Base-by-base conservation (phyloP, 2,113 vertebrate species). In the Cricetomys ansorgei region DNA sequence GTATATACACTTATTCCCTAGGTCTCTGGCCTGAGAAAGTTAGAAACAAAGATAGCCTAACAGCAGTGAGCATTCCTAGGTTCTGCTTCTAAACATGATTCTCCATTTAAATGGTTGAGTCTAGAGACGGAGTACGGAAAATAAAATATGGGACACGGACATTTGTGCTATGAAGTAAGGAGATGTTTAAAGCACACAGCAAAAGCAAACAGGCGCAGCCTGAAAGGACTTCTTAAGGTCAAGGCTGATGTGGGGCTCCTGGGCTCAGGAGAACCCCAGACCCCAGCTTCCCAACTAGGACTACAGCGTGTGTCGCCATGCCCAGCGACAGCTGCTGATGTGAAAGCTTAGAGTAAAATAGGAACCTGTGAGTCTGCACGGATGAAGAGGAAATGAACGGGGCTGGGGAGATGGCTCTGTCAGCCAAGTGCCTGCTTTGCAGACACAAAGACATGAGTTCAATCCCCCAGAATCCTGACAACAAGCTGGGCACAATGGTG, bases 91-190 rank as follows among this genome's bases (percentile, higher is more conserved):
- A 90, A 91, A 83, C 72, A 76, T 37, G 43, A 89, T 76, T 94
- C 19, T 94, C 67, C 77, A 45, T 23, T 94, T 96, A 91, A 89
- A 88, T 76, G 40, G 29, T 53, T 91, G 80, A 50, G 23, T 94
- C n/a, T 53, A 57, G 69, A 29, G 16, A 23, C 75, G 7, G 17
- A 64, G 37, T 69, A 4, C n/a, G 25, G 25, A 64, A 69, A 79
- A 83, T 79, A 48, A 55, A 81, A 79, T 70, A 67, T 11, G 57
- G 89, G 13, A 57, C 29, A 69, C 13, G 87, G 65, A 29, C 1
- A 55, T 8, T 40, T 83, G 21, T 76, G 40, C 40, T 77, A 89
- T n/a, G 75, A 91, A 77, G 48, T 81, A 86, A 77, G 91, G 81
- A 40, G 37, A 70, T 64, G 13, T 31, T 75, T 10, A 43, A 59